Evolutionary conservation across 1,140 invertebrate species (phyloP), one percentile per base, ranked within the genome.

Genomic region (Thaumatotibia leucotreta): DNA sequence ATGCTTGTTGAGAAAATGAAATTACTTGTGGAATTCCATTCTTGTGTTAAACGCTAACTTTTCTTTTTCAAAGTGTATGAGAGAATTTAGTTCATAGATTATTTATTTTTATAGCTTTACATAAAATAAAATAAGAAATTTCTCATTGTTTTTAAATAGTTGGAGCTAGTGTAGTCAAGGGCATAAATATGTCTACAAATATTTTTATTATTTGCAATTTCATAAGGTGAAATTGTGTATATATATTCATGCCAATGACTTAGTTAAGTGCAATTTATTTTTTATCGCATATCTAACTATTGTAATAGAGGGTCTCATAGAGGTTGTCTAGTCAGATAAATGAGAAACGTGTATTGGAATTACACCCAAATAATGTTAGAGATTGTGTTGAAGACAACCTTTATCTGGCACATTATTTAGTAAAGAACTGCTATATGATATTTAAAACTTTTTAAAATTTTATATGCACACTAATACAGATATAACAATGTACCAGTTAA

Each of bases 11-110:
- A 50, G 17, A 29, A 45, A 29, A 70, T 66, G 64, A 66, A 69
- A 52, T 64, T 64, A 66, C 54, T 64, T 17, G 63, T 66, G 50
- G 62, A 67, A 70, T 70, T 67, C 54, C 66, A 68, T 61, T 33
- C 31, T 62, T n/a, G 24, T 14, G 35, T 20, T 29, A 33, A n/a
- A 62, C 31, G 61, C 32, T 24, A 33, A 2, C 14, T 10, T 39
- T n/a, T n/a, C n/a, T n/a, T n/a, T n/a, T n/a, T n/a, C 50, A 20
- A 11, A 14, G 17, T 35, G 14, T 35, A 63, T 11, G 22, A 33
- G 61, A 63, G 20, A 35, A 31, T 24, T 27, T 63, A 63, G 31
- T 63, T 63, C 0, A 20, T 62, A 62, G 4, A 63, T 35, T 58
- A 58, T 58, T 58, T 58, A 58, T 58, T 58, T 58, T 58, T 58